Percentiles rank a stretch among this genome's conserved stretches.
Evolutionary conservation across 2,797 vertebrate genomes (phyloP).

Genomic region (Micropoecilia bifurca): DNA sequence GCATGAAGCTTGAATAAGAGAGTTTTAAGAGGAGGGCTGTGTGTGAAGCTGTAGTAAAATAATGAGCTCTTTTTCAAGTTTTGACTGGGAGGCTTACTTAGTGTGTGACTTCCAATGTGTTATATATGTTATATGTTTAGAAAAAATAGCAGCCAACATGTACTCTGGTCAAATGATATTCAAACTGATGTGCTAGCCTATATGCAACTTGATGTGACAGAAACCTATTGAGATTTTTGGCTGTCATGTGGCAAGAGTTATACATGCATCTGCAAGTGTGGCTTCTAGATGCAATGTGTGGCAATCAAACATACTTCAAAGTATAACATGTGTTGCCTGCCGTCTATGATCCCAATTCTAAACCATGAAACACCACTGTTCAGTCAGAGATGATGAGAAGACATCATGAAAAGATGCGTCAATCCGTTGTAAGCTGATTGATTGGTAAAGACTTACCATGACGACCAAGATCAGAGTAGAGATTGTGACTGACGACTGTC

Average conservation of each 20-base stretch:
- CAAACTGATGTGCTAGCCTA: not conserved
- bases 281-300: not conserved
- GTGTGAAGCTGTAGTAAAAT: slow-evolving; percentile 21
- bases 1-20: slow-evolving; percentile 39
- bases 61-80: slow-evolving; percentile 23
- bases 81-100: slow-evolving; percentile 20
- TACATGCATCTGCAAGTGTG: not conserved
- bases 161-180: not conserved
- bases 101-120: slow-evolving; percentile 16
- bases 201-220: not conserved
- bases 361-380: too few species aligned
- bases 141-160: not conserved
- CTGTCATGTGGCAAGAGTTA: not conserved
- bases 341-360: not conserved
- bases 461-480: slow-evolving; percentile 55
- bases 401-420: slow-evolving; percentile 31
- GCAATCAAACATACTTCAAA: not conserved
- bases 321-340: not conserved
- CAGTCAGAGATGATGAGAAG: slow-evolving; percentile 23
- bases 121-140: not conserved
- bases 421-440: slow-evolving; percentile 52
- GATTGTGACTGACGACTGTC: slow-evolving; percentile 31
- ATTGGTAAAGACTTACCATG: slow-evolving; percentile 41
- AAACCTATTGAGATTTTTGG: not conserved
- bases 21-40: not conserved